Evolutionary conservation across 2,797 vertebrate genomes (phyloP).

Genomic region (Pagetopsis macropterus): DNA sequence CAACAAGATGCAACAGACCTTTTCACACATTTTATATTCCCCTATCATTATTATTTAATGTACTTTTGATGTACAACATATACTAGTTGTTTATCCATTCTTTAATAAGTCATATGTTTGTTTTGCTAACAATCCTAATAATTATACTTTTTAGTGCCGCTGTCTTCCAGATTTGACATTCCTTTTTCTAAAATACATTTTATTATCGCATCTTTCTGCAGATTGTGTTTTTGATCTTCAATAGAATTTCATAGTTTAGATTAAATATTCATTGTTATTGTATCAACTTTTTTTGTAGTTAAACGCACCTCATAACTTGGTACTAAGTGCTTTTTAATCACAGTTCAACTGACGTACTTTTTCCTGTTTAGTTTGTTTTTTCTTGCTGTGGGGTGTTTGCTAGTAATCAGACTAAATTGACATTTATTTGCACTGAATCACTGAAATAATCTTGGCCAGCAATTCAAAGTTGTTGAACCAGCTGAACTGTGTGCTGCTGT

Average conservation of each 20-base stretch:
- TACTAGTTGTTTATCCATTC: not conserved
- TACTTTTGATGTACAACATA: slow-evolving; percentile 1
- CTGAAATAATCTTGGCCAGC: slow-evolving; percentile 1
- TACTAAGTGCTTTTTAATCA: not conserved
- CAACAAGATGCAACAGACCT: slow-evolving; percentile 49
- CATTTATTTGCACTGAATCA: not conserved
- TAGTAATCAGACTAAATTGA: not conserved
- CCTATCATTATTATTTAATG: slow-evolving; percentile 9
- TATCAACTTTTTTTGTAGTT: not conserved
- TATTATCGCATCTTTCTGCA: not conserved
- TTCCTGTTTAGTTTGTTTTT: not conserved
- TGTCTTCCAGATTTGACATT: too few relatives aligned
- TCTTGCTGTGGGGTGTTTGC: slow-evolving; percentile 9
- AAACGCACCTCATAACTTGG: not conserved
- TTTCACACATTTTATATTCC: slow-evolving; percentile 20
- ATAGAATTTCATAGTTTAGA: not conserved
- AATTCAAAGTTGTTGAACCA: not conserved
- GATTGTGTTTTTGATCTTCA: not conserved
- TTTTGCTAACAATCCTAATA: not conserved
- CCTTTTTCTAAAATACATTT: not conserved
- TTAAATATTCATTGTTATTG: not conserved
- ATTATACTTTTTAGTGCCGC: too few relatives aligned
- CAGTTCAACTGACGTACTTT: not conserved
- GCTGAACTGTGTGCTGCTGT: not conserved
- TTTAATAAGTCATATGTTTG: slow-evolving; percentile 3